These are phyloP conservation scores for Subacronicta megacephala DNA, from an alignment of 2,888 invertebrate genomes.

Conservation along the genomic window DNA sequence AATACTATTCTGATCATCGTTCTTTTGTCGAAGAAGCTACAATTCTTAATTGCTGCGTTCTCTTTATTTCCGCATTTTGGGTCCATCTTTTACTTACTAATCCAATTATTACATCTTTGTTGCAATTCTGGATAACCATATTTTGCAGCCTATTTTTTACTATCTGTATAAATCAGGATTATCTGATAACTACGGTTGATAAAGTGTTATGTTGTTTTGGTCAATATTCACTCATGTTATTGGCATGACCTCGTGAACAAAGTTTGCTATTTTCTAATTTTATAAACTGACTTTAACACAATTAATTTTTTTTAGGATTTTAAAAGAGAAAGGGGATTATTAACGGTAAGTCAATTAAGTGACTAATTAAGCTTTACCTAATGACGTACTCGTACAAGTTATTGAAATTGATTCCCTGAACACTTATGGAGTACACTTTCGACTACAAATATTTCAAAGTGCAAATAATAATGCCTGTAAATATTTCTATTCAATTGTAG, in stretches of 20 bases:
- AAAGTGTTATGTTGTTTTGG: background rate
- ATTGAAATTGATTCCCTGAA: constrained; percentile 16
- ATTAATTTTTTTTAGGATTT: background rate
- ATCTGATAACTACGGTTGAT: background rate
- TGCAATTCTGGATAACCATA: background rate
- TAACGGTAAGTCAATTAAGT: constrained; percentile 10
- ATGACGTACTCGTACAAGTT: constrained; percentile 1
- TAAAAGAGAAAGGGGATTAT: constrained; percentile 7
- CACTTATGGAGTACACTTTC: constrained; percentile 6
- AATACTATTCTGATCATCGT: background rate
- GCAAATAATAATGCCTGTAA: constrained; percentile 7
- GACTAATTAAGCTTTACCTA: constrained; percentile 4
- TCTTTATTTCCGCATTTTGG: background rate
- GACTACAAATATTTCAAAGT: constrained; percentile 12
- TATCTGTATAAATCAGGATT: background rate
- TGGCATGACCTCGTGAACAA: background rate
- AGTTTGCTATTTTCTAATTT: no score
- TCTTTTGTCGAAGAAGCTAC: background rate
- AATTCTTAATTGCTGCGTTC: no score
- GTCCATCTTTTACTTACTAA: background rate
- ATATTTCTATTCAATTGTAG: constrained; percentile 15
- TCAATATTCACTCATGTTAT: background rate
- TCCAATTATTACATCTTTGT: background rate
- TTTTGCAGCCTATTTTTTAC: background rate
- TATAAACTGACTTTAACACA: no score